phyloP scores from a whole-genome alignment of 2,113 vertebrate genomes.

The Hippocampus guttulatus region DNA sequence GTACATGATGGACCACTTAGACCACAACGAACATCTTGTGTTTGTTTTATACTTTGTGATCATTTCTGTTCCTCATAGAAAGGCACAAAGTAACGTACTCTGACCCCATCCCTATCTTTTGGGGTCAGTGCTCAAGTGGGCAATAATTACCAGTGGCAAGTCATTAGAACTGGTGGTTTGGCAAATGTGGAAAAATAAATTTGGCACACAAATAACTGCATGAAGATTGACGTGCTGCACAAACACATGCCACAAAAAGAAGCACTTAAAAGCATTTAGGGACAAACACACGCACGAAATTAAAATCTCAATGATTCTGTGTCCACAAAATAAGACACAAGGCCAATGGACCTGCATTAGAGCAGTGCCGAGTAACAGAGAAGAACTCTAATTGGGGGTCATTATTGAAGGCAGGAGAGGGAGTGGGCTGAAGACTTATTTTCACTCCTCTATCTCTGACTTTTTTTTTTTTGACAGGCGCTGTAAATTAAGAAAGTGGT shows the following conservation, averaged over 20 bases:
- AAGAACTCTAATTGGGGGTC: slow-evolving; percentile 70
- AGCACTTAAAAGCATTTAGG: not conserved
- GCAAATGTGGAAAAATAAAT: slow-evolving; percentile 57
- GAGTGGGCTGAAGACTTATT: slow-evolving; percentile 65
- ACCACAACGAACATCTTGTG: slow-evolving; percentile 51
- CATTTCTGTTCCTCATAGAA: slow-evolving; percentile 47
- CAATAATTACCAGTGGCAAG: slow-evolving; percentile 72
- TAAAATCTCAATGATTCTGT: slow-evolving; percentile 68
- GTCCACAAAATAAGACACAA: slow-evolving; percentile 71
- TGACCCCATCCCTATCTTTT: slow-evolving; percentile 59
- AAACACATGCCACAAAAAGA: not conserved
- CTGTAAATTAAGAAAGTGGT: slow-evolving; percentile 76
- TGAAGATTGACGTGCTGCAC: slow-evolving; percentile 11
- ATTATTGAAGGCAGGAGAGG: slow-evolving; percentile 67
- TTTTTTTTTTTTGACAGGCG: slow-evolving; percentile 67
- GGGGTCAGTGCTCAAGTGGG: slow-evolving; percentile 70
- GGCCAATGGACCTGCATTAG: slow-evolving; percentile 64
- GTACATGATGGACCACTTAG: slow-evolving; percentile 53
- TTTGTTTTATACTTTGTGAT: slow-evolving; percentile 62
- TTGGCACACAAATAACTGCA: slow-evolving; percentile 46
- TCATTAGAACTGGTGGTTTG: slow-evolving; percentile 75
- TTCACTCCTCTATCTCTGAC: slow-evolving; percentile 58
- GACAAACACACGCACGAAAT: slow-evolving; percentile 34
- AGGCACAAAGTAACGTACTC: slow-evolving; percentile 54
- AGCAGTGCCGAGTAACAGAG: slow-evolving; percentile 63